phyloP scores from a whole-genome alignment of 2,113 vertebrate species.

The Trogon surrucura region DNA sequence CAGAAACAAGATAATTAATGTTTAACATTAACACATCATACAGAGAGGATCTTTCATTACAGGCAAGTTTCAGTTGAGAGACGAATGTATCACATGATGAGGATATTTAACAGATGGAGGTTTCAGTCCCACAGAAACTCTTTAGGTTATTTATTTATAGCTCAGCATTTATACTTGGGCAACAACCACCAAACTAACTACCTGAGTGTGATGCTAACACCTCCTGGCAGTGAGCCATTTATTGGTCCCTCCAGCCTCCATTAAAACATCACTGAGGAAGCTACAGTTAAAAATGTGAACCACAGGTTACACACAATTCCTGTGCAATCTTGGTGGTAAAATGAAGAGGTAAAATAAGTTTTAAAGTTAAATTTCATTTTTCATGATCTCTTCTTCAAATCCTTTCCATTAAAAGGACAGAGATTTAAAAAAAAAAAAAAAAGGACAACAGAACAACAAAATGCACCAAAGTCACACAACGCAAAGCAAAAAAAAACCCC shows the following conservation, averaged over 20 bases:
- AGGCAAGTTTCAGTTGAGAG: background rate
- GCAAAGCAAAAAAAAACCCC: background rate
- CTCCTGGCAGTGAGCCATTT: background rate
- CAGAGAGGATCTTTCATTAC: background rate
- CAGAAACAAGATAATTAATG: background rate
- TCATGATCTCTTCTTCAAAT: background rate
- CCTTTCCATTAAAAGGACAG: background rate
- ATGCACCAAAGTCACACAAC: no score
- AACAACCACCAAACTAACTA: background rate
- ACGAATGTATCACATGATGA: background rate
- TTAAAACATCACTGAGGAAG: background rate
- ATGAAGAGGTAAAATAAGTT: background rate
- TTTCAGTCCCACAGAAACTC: background rate
- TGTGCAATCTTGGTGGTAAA: background rate
- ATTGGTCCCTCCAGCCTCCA: background rate
- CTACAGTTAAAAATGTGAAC: background rate
- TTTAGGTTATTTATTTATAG: background rate
- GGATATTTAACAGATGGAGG: background rate
- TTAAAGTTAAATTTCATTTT: background rate
- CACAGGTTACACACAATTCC: background rate
- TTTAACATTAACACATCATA: background rate
- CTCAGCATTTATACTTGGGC: background rate
- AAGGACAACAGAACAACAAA: no score
- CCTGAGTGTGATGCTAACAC: background rate
- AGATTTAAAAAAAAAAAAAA: background rate